Evolutionary conservation across 1,140 invertebrate genomes (phyloP), one percentile per base, ranked within the genome.

Genomic region (Scaptomyza montana): DNA sequence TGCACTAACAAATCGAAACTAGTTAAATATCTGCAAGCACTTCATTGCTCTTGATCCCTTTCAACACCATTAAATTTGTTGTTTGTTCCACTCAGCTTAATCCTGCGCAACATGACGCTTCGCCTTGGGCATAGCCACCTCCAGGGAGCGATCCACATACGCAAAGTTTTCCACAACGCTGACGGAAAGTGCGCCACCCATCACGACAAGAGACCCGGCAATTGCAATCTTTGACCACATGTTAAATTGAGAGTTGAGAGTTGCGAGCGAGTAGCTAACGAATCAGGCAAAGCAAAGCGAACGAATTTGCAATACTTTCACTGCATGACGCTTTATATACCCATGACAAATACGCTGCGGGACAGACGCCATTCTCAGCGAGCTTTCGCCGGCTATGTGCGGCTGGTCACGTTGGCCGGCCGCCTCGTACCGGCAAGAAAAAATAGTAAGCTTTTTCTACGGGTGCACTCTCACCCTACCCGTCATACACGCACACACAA

Each of bases 221-320:
- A 87, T 87, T 50, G 61, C 84, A 25, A 82, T 39, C 55, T 82
- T 87, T n/a, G 78, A 71, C 82, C 82, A 87, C 82, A 87, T 87
- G 59, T 30, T 78, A 63, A 21, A 9, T 55, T 9, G 39, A 6
- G 33, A 5, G 36, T 10, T 10, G 39, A 6, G 33, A 3, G 36
- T 10, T 10, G 25, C 30, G 10, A 10, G 28, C 7, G 54, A 39
- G 33, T 1, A 39, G 49, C 41, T 6, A 13, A 19, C 21, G 49
- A 47, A 57, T 8, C 39, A 36, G 68, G 65, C 65, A 43, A 43
- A n/a, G 33, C 45, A 57, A 16, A 3, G 4, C 41, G 46, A 54
- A 57, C 45, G 19, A 55, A 19, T 60, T 68, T 89, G 82, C 76
- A 78, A 25, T 67, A 76, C 76, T 82, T 78, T 47, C 49, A 55